Percentiles rank a stretch among this genome's conserved stretches.
phyloP scores from a whole-genome alignment of 1,140 invertebrate species.

The Sitobion miscanthi region DNA sequence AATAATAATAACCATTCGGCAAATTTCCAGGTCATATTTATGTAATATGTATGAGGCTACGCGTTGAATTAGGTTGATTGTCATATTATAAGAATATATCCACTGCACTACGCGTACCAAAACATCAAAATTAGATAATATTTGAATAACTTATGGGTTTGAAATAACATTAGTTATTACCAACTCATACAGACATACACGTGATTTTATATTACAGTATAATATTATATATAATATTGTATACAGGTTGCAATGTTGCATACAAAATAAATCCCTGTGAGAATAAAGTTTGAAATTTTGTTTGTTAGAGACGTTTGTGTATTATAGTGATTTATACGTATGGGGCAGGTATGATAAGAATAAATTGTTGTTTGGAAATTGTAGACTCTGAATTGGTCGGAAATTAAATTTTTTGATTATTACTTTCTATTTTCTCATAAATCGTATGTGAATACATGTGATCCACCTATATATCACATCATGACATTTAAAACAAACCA shows the following conservation, averaged over 20 bases:
- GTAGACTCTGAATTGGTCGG: neutral
- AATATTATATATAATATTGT: neutral
- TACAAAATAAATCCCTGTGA: neutral
- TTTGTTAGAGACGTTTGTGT: neutral
- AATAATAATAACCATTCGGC: neutral
- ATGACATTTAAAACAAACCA: neutral
- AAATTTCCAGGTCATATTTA: neutral
- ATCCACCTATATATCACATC: too few species aligned
- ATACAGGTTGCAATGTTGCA: neutral
- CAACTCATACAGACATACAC: neutral
- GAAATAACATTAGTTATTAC: neutral
- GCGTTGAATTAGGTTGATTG: neutral
- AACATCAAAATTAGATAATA: neutral
- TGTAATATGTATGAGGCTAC: neutral
- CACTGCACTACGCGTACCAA: neutral
- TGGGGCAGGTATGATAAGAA: neutral
- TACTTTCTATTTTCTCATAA: neutral
- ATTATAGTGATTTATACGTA: neutral
- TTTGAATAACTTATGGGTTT: neutral
- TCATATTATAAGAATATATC: neutral
- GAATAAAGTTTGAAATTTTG: neutral
- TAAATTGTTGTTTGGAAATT: neutral
- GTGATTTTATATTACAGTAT: neutral
- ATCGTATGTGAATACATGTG: neutral
- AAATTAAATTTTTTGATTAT: conserved; percentile 20